Evolutionary conservation across 1,140 invertebrate species (phyloP), one percentile per base, ranked within the genome.

Genomic region (Panulirus ornatus): DNA sequence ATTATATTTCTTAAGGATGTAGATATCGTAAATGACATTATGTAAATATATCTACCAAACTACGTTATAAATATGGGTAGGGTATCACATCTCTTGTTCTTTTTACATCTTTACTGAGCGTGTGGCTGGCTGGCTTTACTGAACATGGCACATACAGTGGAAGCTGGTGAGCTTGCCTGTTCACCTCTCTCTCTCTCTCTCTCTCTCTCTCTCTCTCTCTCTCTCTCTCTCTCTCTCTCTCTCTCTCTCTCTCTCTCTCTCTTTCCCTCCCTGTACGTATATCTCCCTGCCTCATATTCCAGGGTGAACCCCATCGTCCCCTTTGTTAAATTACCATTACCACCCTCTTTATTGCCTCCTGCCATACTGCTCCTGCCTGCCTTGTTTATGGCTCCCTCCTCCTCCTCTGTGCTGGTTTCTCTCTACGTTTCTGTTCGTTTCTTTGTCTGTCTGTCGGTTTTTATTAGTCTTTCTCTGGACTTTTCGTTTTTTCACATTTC

Each of bases 341-440:
- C 81, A 84, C 75, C 51, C 81, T 84, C 81, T 84, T 84, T 63
- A 84, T 84, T 84, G 81, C 81, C 51, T 84, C 81, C 58, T 30
- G 2, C 40, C 38, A 16, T 19, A 63, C 81, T 70, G 40, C 40
- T 54, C 40, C 58, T 78, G 14, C 75, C 36, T 73, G 8, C 71
- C 36, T 73, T 73, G 71, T 73, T n/a, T 40, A 27, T 27, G 16
- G 6, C 36, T 34, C 70, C 30, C 27, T 8, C 70, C 36, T 38
- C 16, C 1, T 22, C 36, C 30, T 36, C 22, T 27, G 58, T 63
- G 36, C 70, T 38, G 42, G 6, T 82, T 34, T 34, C 79, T 47
- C 54, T n/a, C n/a, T 54, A 30, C 11, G 0, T 84, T 27, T 63
- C 22, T 47, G 44, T 47, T 63, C 22, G n/a, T n/a, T n/a, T 63